Conservation (phyloP, 2,888 invertebrate genomes). For the Eulithis testata region DNA sequence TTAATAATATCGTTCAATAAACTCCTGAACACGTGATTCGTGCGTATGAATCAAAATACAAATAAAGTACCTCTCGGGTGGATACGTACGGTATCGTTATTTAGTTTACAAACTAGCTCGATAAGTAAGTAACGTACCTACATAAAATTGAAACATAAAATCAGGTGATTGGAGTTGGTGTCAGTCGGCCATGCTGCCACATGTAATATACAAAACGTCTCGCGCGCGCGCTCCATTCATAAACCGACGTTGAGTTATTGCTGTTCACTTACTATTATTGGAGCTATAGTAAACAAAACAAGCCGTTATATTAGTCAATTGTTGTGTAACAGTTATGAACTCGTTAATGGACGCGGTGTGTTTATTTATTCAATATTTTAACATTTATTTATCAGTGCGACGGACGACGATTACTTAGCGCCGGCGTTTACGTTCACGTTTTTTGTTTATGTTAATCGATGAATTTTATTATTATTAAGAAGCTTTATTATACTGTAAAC, state of each 20-base stretch:
- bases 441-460: slow-evolving; percentile 37
- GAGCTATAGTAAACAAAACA: slow-evolving; percentile 63
- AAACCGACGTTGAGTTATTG: slow-evolving; percentile 66
- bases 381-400: slow-evolving; percentile 40
- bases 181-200: slow-evolving; percentile 29
- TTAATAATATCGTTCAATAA: background rate
- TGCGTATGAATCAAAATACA: background rate
- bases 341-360: slow-evolving; percentile 36
- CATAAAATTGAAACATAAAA: slow-evolving; percentile 37
- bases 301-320: slow-evolving; percentile 48
- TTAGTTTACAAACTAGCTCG: slow-evolving; percentile 23
- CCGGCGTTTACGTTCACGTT: slow-evolving; percentile 32
- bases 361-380: slow-evolving; percentile 43
- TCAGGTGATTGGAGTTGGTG: slow-evolving; percentile 37
- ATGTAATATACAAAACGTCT: slow-evolving; percentile 64
- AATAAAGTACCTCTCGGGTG: background rate
- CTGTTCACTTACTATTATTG: slow-evolving; percentile 56
- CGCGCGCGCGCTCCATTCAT: slow-evolving; percentile 62
- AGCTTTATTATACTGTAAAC: background rate
- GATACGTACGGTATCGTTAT: slow-evolving; percentile 5
- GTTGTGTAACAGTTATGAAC: slow-evolving; percentile 40
- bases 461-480: slow-evolving; percentile 21
- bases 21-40: slow-evolving; percentile 1
- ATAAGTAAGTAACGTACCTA: slow-evolving; percentile 18
- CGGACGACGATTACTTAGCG: slow-evolving; percentile 29